Conservation (phyloP, 2,113 vertebrate species). For the Brienomyrus longianalis region DNA sequence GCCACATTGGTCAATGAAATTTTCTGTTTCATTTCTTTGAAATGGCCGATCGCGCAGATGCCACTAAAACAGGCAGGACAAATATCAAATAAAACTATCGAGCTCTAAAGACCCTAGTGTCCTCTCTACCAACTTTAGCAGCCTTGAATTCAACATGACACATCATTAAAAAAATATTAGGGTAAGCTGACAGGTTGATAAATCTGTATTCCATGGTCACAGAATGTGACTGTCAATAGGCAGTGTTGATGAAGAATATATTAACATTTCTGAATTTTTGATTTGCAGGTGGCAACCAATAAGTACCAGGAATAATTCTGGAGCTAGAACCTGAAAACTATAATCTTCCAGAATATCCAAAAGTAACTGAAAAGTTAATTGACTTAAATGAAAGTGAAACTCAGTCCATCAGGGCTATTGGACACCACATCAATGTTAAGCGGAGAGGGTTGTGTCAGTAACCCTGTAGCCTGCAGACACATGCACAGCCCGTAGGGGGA, state of each 20-base stretch:
- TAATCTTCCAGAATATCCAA: not conserved
- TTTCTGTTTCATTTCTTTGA: slow-evolving; percentile 81
- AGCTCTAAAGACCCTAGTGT: slow-evolving; percentile 37
- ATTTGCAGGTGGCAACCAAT: not conserved
- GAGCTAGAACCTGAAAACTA: not conserved
- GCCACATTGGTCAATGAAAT: slow-evolving; percentile 83
- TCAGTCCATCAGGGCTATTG: not conserved
- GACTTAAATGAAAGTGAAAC: not conserved
- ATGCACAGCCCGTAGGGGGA: not conserved
- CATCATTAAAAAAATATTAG: not conserved
- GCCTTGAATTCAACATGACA: not conserved
- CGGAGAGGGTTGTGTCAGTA: not conserved
- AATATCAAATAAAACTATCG: slow-evolving; percentile 68
- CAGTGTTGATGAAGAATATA: not conserved
- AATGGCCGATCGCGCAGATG: slow-evolving; percentile 66
- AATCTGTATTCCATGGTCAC: not conserved
- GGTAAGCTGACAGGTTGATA: not conserved
- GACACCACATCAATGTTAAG: not conserved
- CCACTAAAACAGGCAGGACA: slow-evolving; percentile 67
- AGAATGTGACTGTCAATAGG: not conserved
- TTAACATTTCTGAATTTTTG: not conserved
- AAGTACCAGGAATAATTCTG: not conserved
- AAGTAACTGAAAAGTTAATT: not conserved
- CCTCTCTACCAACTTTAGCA: not conserved
- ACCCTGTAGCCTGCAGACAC: not conserved